phyloP scores from a whole-genome alignment of 2,888 invertebrate species.

The Drosophila melanosoma region DNA sequence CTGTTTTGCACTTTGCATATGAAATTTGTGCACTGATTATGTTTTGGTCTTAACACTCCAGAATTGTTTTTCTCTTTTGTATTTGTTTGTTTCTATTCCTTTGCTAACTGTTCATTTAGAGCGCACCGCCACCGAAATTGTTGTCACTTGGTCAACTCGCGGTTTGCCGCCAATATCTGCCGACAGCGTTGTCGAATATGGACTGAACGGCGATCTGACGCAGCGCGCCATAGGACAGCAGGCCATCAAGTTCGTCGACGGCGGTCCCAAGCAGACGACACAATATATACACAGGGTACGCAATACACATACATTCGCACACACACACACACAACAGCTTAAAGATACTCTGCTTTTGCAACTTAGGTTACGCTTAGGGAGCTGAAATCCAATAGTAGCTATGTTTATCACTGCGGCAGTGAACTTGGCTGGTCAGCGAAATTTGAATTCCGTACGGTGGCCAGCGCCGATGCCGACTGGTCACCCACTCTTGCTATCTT shows the following conservation, averaged over 20 bases:
- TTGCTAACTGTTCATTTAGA: constrained; percentile 84
- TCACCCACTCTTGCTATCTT: constrained; percentile 93
- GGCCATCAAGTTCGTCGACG: constrained; percentile 90
- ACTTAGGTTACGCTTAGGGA: constrained; percentile 85
- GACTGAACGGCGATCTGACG: constrained; percentile 86
- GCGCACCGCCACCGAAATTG: constrained; percentile 88
- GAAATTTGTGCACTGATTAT: constrained; percentile 1
- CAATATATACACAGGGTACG: constrained; percentile 93
- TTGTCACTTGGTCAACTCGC: constrained; percentile 93
- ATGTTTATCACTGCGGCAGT: constrained; percentile 94
- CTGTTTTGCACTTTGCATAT: constrained; percentile 17
- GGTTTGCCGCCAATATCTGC: constrained; percentile 86
- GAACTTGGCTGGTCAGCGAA: constrained; percentile 92
- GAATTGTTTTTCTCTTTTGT: constrained; percentile 45
- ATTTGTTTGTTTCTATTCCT: constrained; percentile 43
- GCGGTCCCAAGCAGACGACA: constrained; percentile 87
- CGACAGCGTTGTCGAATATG: constrained; percentile 89
- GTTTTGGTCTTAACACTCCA: constrained; percentile 25
- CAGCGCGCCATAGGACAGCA: constrained; percentile 86
- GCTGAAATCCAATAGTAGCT: constrained; percentile 88
- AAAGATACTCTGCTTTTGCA: constrained; percentile 8
- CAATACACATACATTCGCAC: constrained; percentile 8
- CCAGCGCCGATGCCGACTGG: constrained; percentile 89
- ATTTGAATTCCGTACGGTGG: constrained; percentile 90
- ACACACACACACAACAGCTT: constrained; percentile 7